Conservation (phyloP, 1,140 invertebrate species). For the Augochlora pura region DNA sequence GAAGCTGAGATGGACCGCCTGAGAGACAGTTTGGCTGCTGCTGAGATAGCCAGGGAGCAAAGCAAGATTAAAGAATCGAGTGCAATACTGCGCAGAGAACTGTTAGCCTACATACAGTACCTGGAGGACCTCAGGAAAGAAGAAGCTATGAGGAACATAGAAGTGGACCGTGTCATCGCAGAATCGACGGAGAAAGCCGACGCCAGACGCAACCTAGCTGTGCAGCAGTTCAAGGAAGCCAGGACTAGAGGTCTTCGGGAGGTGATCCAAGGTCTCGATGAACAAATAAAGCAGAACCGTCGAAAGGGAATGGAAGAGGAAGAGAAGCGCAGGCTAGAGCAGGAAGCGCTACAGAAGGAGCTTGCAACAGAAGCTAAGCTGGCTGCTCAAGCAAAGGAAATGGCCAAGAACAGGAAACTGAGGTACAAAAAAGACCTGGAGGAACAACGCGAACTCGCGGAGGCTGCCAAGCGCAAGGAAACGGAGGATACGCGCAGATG, state of each 20-base stretch:
- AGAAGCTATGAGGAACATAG: conserved; percentile 50
- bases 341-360: conserved; percentile 44
- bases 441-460: conserved; percentile 50
- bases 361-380: conserved; percentile 54
- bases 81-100: conserved; percentile 50
- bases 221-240: conserved; percentile 45
- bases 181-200: conserved; percentile 32
- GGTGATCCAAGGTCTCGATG: conserved; percentile 47
- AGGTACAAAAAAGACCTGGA: conserved; percentile 59
- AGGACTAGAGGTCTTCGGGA: conserved; percentile 42
- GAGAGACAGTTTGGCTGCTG: conserved; percentile 37
- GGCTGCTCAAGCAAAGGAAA: conserved; percentile 15
- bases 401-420: conserved; percentile 37
- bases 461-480: conserved; percentile 28
- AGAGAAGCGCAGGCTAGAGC: conserved; percentile 36
- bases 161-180: conserved; percentile 51
- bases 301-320: conserved; percentile 33
- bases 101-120: conserved; percentile 58
- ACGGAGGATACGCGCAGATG: conserved; percentile 39
- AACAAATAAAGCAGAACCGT: conserved; percentile 53
- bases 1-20: conserved; percentile 50
- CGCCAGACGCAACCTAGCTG: conserved; percentile 38
- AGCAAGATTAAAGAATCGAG: conserved; percentile 17
- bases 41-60: conserved; percentile 54
- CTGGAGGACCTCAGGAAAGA: conserved; percentile 55